Evolutionary conservation across 2,113 vertebrate species (phyloP), one percentile per base, ranked within the genome.

Genomic region (Alouatta palliata): DNA sequence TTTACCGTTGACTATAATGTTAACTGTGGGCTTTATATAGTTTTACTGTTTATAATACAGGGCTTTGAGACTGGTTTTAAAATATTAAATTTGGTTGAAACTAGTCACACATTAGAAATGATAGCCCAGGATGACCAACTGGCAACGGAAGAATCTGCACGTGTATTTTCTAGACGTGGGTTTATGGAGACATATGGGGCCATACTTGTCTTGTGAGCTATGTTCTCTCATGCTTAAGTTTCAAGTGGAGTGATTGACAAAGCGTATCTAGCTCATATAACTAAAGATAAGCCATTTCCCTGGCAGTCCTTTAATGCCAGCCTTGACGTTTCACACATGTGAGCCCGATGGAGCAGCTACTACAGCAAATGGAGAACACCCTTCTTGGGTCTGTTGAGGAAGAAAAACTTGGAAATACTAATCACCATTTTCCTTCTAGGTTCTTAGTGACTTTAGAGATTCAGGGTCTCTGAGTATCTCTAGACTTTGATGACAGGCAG

Each of bases 341-440:
- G 83, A 25, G 16, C 47, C 11, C 40, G 1, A 9, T 10, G 43
- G 32, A 6, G 21, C 32, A 7, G 87, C 37, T 43, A 1, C 43
- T 3, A 0, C 4, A 21, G 2, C 0, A 35, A 23, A 20, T 2
- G 2, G 4, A 3, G 25, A 23, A 21, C 40, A 1, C 17, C 54
- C 21, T 27, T 52, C 32, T 84, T 14, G 66, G 43, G 14, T 56
- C n/a, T 71, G 71, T 5, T 30, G 23, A 71, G 45, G 64, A 71
- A 71, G 43, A 47, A 90, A 58, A 73, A 52, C 52, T 66, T 58
- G 37, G 17, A 73, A 17, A 58, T 20, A 43, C n/a, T 5, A 32
- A n/a, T 25, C 20, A 6, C 56, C 16, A 8, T 30, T 40, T 76
- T 76, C 68, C 52, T 94, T 66, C 25, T 35, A 40, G 87, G 35